Conservation (phyloP, 2,888 invertebrate genomes). For the Drosophila kambysellisi region DNA sequence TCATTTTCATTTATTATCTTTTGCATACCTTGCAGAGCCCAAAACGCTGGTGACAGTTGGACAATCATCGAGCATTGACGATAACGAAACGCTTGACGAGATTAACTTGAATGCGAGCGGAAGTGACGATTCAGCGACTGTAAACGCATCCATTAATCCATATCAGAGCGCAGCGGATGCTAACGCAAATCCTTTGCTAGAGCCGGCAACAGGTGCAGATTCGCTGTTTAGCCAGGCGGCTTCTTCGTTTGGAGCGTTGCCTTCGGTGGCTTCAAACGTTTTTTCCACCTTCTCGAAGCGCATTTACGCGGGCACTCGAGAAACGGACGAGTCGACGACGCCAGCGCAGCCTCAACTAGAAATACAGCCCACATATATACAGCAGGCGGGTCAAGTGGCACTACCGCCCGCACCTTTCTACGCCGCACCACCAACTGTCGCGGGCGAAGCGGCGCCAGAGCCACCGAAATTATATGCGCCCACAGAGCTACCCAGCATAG, state of each 20-base stretch:
- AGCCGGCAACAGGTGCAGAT: constrained; percentile 63
- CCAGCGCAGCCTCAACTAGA: constrained; percentile 67
- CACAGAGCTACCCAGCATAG: constrained; percentile 70
- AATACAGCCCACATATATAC: constrained; percentile 79
- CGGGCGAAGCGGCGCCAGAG: constrained; percentile 58
- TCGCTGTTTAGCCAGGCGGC: constrained; percentile 83
- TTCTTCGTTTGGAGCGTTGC: constrained; percentile 86
- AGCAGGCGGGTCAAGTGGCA: constrained; percentile 51
- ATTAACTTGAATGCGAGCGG: constrained; percentile 85
- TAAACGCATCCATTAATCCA: constrained; percentile 24
- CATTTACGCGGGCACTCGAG: constrained; percentile 77
- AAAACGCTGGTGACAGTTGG: constrained; percentile 83
- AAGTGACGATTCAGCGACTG: constrained; percentile 64
- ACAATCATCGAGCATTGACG: constrained; percentile 82
- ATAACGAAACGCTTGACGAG: constrained; percentile 86
- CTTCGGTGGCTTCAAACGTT: constrained; percentile 88
- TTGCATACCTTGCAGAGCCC: constrained; percentile 70
- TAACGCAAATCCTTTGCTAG: constrained; percentile 78
- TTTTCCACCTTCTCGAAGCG: constrained; percentile 87
- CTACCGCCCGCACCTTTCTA: constrained; percentile 60
- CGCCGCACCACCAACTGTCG: constrained; percentile 56
- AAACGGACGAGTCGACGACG: constrained; percentile 37
- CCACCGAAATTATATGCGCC: constrained; percentile 84
- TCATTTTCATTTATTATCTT: neutral
- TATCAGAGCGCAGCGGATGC: constrained; percentile 56